Evolutionary conservation across 2,888 invertebrate species (phyloP), one percentile per base, ranked within the genome.

Genomic region (Cheiracanthium punctorium): DNA sequence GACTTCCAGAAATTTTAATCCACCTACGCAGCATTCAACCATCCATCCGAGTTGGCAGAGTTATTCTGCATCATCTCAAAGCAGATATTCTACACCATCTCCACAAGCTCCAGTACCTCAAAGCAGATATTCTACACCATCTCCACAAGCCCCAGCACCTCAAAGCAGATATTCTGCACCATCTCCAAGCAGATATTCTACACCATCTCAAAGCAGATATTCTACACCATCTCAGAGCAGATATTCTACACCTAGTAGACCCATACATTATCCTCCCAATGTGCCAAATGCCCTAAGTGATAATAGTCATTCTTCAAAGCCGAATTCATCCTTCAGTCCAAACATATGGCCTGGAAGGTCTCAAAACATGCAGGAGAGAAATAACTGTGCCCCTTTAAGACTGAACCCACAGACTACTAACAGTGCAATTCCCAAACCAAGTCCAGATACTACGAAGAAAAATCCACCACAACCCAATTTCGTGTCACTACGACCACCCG

Each of bases 401-500:
- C n/a, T 33, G 2, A 52, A 43, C 12, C 32, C 37, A 14, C 52
- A 41, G 28, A 20, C 69, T 24, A 0, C 24, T 28, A 5, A 20
- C 5, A 33, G 8, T n/a, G 14, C 32, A 4, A 29, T 33, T n/a
- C 33, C 33, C 37, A 32, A 32, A 28, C n/a, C 33, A 30, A 0
- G n/a, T 33, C 2, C 67, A 5, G n/a, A 30, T 65, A 17, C 14
- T 17, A 12, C 48, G 10, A 48, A 48, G 24, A 71, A 24, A 29
- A 43, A 12, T 37, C 24, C 24, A 14, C 28, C 30, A 10, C 14
- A 32, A 52, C 20, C 29, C 20, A 43, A 48, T 32, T 48, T 48
- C 29, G 28, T 20, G 17, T 71, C 80, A 4, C 41, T 80, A 28
- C 75, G 79, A 28, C 86, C 86, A 7, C 86, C 86, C 2, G 86